A percentile compares a stretch with the other conserved stretches of the same genome.
phyloP scores from a whole-genome alignment of 2,888 invertebrate genomes.

The Uloborus plumipes region DNA sequence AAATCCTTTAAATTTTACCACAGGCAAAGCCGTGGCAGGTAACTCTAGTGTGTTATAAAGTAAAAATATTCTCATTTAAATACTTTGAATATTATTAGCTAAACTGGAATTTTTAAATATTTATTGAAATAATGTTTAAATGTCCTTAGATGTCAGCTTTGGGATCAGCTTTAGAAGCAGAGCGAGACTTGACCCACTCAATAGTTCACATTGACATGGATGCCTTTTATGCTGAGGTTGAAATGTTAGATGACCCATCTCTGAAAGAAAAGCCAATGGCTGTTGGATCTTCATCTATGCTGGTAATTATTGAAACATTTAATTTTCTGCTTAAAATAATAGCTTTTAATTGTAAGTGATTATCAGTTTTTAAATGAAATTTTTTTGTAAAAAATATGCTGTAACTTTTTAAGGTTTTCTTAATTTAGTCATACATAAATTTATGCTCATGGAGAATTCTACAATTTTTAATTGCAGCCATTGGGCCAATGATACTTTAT shows the following conservation, averaged over 20 bases:
- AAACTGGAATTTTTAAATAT: too few relatives aligned
- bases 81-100: too few relatives aligned
- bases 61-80: too few relatives aligned
- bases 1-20: too few relatives aligned
- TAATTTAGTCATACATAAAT: too few relatives aligned
- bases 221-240: conserved; percentile 77
- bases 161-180: conserved; percentile 71
- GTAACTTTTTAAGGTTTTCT: neutral
- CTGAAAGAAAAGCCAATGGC: conserved; percentile 75
- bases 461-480: too few relatives aligned
- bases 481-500: too few relatives aligned
- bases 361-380: too few relatives aligned
- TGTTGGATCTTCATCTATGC: conserved; percentile 75
- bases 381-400: neutral
- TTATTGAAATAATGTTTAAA: too few relatives aligned
- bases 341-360: neutral
- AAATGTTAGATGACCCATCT: conserved; percentile 71
- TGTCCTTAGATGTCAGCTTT: conserved; percentile 72
- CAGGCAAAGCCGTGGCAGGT: too few relatives aligned
- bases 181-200: conserved; percentile 72
- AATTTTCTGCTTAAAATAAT: neutral
- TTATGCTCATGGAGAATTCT: too few relatives aligned
- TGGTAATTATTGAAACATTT: conserved; percentile 70
- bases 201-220: conserved; percentile 78
- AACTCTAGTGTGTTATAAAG: too few relatives aligned